Evolutionary conservation across 2,113 vertebrate species (phyloP).

Genomic region (Ailurus styani): DNA sequence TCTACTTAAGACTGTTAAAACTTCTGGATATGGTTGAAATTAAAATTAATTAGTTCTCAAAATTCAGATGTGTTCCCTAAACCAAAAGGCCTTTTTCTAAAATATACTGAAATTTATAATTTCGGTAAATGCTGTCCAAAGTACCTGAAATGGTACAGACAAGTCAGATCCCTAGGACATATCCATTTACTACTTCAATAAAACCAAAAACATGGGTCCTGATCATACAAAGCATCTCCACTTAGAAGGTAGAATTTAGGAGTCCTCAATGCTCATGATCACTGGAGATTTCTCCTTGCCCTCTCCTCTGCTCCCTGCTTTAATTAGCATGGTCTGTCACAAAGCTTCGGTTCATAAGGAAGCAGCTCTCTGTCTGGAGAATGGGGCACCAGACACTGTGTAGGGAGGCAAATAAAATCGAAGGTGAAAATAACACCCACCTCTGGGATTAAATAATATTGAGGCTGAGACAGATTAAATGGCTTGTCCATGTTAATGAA

Average conservation of each 20-base stretch:
- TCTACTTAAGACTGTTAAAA: neutral
- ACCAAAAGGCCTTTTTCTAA: neutral
- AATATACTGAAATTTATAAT: neutral
- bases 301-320: neutral
- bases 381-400: accelerated
- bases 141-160: neutral
- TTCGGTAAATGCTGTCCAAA: neutral
- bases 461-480: neutral
- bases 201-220: neutral
- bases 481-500: neutral
- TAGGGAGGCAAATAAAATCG: neutral
- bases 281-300: neutral
- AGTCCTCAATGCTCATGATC: neutral
- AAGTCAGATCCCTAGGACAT: neutral
- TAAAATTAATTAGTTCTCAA: neutral
- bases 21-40: neutral
- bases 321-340: neutral
- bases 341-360: neutral
- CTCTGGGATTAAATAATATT: neutral
- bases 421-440: neutral
- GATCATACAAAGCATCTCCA: neutral
- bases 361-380: neutral
- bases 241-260: neutral
- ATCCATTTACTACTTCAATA: neutral
- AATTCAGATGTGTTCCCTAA: neutral